phyloP scores from a whole-genome alignment of 2,888 invertebrate genomes.

The Sesia bembeciformis region DNA sequence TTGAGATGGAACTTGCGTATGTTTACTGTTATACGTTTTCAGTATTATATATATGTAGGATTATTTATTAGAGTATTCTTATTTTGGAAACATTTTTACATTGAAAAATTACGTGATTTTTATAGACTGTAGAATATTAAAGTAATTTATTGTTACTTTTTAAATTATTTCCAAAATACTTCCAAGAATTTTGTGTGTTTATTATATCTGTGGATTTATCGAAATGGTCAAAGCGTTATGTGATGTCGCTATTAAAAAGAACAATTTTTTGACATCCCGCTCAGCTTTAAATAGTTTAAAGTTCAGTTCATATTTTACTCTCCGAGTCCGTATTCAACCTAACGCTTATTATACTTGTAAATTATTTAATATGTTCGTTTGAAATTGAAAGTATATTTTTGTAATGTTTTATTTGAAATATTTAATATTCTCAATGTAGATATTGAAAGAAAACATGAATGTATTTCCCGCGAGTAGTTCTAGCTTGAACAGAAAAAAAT shows the following conservation, averaged over 20 bases:
- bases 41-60: constrained; percentile 69
- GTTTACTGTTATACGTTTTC: constrained; percentile 50
- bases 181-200: constrained; percentile 42
- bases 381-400: no score
- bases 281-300: constrained; percentile 51
- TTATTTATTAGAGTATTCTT: constrained; percentile 55
- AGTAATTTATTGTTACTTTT: constrained; percentile 70
- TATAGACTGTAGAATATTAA: constrained; percentile 61
- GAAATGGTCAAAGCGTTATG: constrained; percentile 31
- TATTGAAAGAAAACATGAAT: no score
- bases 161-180: constrained; percentile 64
- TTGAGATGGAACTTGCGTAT: constrained; percentile 42
- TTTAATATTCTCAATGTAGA: no score
- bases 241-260: constrained; percentile 34
- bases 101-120: constrained; percentile 56
- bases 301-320: no score
- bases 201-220: constrained; percentile 30
- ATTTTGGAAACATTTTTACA: constrained; percentile 52
- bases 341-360: no score
- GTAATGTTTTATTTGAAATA: no score
- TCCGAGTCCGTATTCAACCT: no score
- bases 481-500: not conserved
- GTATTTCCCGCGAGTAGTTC: no score
- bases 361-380: no score
- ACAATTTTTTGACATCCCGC: constrained; percentile 55